A percentile compares a stretch with the other conserved stretches of the same genome.
Conservation (phyloP, 1,140 invertebrate genomes). For the Dolichoris vasculosae region DNA sequence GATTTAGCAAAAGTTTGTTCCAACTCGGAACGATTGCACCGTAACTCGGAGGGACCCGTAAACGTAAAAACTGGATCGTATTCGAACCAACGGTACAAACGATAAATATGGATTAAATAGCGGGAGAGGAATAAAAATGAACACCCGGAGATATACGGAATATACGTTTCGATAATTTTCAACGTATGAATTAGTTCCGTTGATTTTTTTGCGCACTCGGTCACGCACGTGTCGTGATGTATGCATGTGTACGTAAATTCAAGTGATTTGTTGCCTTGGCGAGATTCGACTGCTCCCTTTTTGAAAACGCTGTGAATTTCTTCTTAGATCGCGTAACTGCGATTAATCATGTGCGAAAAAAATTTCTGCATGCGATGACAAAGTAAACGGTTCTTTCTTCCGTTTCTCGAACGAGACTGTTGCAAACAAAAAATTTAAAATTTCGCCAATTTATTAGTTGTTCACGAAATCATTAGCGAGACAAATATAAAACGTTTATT, state of each 20-base stretch:
- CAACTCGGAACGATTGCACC: background rate
- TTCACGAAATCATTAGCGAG: too few species aligned
- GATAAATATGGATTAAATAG: conserved; percentile 43
- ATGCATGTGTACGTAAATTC: background rate
- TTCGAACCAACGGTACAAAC: background rate
- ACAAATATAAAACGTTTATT: too few species aligned
- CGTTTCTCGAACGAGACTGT: background rate
- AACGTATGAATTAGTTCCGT: background rate
- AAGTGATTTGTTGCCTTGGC: background rate
- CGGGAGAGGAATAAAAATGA: background rate
- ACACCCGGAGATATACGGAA: background rate
- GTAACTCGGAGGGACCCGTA: background rate
- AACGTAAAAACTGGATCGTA: background rate
- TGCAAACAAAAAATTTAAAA: too few species aligned
- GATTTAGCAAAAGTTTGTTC: background rate
- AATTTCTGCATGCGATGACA: background rate
- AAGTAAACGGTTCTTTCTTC: background rate
- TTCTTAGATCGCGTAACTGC: background rate
- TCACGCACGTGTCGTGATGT: too few species aligned
- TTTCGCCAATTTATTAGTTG: too few species aligned
- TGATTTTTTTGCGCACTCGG: background rate
- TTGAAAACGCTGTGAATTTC: background rate
- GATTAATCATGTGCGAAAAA: background rate
- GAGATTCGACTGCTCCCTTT: background rate
- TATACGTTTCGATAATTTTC: background rate